Base-by-base conservation (phyloP, 2,797 vertebrate species). In the Echeneis naucrates region DNA sequence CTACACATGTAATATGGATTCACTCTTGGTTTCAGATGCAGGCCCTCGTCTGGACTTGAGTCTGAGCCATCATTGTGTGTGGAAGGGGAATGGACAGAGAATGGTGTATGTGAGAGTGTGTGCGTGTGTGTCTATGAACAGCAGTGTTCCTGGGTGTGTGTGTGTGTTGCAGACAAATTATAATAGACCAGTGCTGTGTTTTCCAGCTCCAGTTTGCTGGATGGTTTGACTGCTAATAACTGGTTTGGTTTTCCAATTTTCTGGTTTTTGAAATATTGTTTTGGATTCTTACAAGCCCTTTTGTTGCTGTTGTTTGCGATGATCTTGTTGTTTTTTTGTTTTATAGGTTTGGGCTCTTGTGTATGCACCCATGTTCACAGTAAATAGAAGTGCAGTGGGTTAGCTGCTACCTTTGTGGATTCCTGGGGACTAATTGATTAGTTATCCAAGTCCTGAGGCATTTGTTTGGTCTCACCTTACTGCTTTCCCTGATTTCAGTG, bases 1-100 rank as follows among this genome's bases (percentile, higher is more conserved):
- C 94, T 94, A 94, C 96, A 95, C 94, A 94, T 94, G 95, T 95
- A 96, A 90, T 95, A 95, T 94, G 94, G 94, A 97, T 97, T 95
- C 94, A 91, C 90, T 93, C 87, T 82, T 71, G 91, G 93, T 94
- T 92, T 95, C 91, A 92, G 89, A 94, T 91, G 89, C 92, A 89
- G 86, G 85, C 83, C 87, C 90, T 87, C 83, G 81, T 84, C 91
- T 87, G 89, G 90, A 91, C 88, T 88, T 87, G 88, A 89, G 85
- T 92, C 90, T 85, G 86, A 90, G 91, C 89, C 87, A 84, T 88
- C 87, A 78, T 87, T 90, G 88, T 90, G 88, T 91, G 90, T 83
- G 84, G 78, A 84, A 55, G 44, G 66, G 74, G 69, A 77, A 74
- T 26, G 26, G 57, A 77, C 63, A 80, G 77, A 68, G 82, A 77